Conservation (phyloP, 2,797 vertebrate species). For the Australoheros facetus region DNA sequence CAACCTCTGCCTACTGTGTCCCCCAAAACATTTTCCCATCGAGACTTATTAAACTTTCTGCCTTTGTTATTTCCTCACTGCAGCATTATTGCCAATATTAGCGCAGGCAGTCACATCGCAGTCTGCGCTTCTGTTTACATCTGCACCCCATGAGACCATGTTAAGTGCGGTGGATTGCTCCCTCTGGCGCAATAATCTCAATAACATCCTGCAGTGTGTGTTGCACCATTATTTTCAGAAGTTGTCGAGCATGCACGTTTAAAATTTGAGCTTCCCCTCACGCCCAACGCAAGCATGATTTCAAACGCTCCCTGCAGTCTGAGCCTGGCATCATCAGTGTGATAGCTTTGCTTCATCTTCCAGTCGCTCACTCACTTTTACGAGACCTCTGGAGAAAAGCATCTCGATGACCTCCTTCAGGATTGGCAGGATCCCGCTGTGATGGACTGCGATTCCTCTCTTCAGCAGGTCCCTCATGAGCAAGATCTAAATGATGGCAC, state of each 20-base stretch:
- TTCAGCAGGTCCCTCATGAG: slow-evolving; percentile 88
- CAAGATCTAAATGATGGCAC: slow-evolving; percentile 75
- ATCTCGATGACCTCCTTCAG: slow-evolving; percentile 96
- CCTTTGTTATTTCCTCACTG: background rate
- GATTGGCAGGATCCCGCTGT: slow-evolving; percentile 93
- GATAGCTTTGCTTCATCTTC: background rate
- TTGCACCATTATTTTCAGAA: slow-evolving; percentile 1
- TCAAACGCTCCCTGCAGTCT: background rate
- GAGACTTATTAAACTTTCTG: too few species aligned
- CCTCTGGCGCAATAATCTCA: background rate
- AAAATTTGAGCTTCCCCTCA: background rate
- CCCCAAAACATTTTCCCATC: too few species aligned
- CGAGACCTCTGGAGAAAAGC: slow-evolving; percentile 93
- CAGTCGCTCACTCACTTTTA: slow-evolving; percentile 80
- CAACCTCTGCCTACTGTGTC: too few species aligned
- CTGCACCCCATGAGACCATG: background rate
- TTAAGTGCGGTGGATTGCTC: background rate
- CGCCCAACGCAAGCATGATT: background rate
- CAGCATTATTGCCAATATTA: background rate
- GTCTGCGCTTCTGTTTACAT: background rate
- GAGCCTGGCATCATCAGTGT: background rate
- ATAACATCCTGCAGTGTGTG: background rate
- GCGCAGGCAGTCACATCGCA: background rate
- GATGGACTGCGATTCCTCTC: slow-evolving; percentile 90
- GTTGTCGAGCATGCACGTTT: background rate